Conservation (phyloP, 2,113 vertebrate species). For the Scomber colias region DNA sequence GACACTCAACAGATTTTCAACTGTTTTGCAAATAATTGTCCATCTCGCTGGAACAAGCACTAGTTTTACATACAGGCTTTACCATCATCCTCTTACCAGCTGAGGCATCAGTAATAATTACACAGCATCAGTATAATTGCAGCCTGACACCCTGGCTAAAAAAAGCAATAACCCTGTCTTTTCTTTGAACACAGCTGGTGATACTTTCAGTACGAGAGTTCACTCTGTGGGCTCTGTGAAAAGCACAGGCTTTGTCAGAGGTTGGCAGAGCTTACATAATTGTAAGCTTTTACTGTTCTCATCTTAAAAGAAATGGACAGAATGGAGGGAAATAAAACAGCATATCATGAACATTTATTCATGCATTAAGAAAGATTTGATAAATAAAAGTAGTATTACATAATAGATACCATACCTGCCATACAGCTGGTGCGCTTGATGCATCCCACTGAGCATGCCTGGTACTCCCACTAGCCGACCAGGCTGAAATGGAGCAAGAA, state of each 20-base stretch:
- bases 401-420: slow-evolving; percentile 88
- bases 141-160: slow-evolving; percentile 11
- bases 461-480: slow-evolving; percentile 95
- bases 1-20: background rate
- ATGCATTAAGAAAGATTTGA: background rate
- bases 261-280: slow-evolving; percentile 5
- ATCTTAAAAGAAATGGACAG: background rate
- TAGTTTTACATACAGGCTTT: background rate
- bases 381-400: background rate
- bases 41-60: background rate
- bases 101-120: slow-evolving; percentile 55
- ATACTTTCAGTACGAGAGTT: background rate
- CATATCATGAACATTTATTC: background rate
- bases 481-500: slow-evolving; percentile 81
- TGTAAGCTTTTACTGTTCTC: slow-evolving; percentile 5
- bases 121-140: slow-evolving; percentile 54
- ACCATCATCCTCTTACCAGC: slow-evolving; percentile 12
- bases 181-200: slow-evolving; percentile 23
- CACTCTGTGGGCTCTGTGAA: background rate
- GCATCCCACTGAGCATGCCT: slow-evolving; percentile 93
- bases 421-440: slow-evolving; percentile 93
- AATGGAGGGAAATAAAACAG: background rate
- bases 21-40: background rate
- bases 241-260: slow-evolving; percentile 4
- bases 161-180: background rate